Conservation (phyloP, 1,140 invertebrate genomes). For the Bursaphelenchus mucronatus region DNA sequence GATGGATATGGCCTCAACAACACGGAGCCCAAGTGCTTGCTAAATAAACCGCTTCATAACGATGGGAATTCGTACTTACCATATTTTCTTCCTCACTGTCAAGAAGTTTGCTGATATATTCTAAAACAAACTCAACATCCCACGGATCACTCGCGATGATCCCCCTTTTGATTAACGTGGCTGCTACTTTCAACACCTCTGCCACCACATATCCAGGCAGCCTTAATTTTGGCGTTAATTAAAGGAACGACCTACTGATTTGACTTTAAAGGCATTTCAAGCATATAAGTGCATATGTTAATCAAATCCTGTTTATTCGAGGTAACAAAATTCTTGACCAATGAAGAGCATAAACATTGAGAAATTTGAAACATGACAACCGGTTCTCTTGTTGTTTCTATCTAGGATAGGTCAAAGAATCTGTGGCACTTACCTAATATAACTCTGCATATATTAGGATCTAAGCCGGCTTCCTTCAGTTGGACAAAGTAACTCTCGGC, state of each 20-base stretch:
- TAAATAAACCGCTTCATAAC: too few species aligned
- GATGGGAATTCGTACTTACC: too few species aligned
- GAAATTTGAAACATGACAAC: conserved; percentile 9
- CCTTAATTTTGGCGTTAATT: neutral
- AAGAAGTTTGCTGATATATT: conserved; percentile 1
- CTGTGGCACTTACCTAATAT: neutral
- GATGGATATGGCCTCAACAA: conserved; percentile 11
- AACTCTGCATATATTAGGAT: conserved; percentile 9
- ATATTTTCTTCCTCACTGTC: neutral
- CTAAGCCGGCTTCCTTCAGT: neutral
- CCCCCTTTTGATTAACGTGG: conserved; percentile 13
- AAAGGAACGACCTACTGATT: neutral
- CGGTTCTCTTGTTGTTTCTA: conserved; percentile 10
- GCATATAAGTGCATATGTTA: conserved; percentile 12
- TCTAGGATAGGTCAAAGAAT: too few species aligned
- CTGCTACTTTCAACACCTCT: conserved; percentile 7
- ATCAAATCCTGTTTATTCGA: neutral
- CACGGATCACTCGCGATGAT: neutral
- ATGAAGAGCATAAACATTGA: conserved; percentile 3
- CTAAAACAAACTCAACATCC: conserved; percentile 1
- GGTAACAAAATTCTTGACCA: neutral
- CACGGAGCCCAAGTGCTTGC: conserved; percentile 12
- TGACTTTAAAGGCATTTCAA: conserved; percentile 7
- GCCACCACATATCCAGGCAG: conserved; percentile 1
- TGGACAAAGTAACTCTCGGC: conserved; percentile 12